Conservation (phyloP, 92 coral and sea anemone species). For the Pocillopora meandrina region DNA sequence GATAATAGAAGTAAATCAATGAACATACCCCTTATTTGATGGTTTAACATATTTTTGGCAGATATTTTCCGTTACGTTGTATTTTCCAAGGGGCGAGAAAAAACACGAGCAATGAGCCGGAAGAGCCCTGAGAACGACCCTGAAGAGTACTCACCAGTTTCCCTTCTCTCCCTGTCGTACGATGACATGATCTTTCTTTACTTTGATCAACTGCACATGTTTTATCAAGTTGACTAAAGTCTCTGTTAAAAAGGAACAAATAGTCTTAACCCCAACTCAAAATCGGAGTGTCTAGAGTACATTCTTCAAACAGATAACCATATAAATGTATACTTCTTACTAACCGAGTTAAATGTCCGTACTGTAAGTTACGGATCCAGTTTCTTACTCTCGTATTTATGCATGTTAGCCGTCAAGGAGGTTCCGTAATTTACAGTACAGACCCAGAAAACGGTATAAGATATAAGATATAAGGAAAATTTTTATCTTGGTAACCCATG, state of each 20-base stretch:
- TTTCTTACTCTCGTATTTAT: too few relatives aligned
- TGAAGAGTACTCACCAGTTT: slow-evolving; percentile 68
- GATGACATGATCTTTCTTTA: slow-evolving; percentile 81
- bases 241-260: slow-evolving; percentile 44
- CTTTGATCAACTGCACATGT: slow-evolving; percentile 64
- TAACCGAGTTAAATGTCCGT: too few relatives aligned
- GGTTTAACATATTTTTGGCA: background rate
- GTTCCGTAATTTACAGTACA: too few relatives aligned
- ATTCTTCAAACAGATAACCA: too few relatives aligned
- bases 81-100: background rate
- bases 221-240: slow-evolving; percentile 68
- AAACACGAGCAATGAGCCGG: too few relatives aligned
- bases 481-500: too few relatives aligned
- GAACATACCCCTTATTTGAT: background rate
- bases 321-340: too few relatives aligned
- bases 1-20: background rate
- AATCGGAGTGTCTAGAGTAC: too few relatives aligned
- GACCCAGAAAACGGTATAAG: too few relatives aligned
- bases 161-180: slow-evolving; percentile 91
- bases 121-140: background rate
- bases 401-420: too few relatives aligned
- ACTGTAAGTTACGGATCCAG: too few relatives aligned
- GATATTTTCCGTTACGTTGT: background rate
- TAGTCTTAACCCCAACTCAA: background rate
- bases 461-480: too few relatives aligned